A percentile compares a stretch with the other conserved stretches of the same genome.
phyloP scores from a whole-genome alignment of 2,797 vertebrate genomes.

The Bovichtus variegatus region DNA sequence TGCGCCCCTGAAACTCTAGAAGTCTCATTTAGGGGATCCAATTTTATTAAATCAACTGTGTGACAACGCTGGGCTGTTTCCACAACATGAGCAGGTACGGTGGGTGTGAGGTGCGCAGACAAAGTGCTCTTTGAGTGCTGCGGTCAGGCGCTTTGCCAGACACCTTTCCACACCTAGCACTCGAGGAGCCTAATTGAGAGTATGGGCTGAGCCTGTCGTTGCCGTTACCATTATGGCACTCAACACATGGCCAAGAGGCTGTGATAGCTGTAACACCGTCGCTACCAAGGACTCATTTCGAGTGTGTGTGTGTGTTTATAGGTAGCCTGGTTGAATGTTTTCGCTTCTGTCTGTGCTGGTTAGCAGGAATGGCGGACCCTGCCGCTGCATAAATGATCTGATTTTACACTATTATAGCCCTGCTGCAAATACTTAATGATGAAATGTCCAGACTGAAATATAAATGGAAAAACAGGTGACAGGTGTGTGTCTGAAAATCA shows the following conservation, averaged over 20 bases:
- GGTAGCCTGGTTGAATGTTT: slow-evolving; percentile 61
- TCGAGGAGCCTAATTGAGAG: slow-evolving; percentile 77
- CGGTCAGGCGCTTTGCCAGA: slow-evolving; percentile 80
- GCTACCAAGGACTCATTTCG: slow-evolving; percentile 59
- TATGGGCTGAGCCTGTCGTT: slow-evolving; percentile 63
- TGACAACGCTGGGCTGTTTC: slow-evolving; percentile 76
- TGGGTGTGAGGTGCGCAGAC: slow-evolving; percentile 73
- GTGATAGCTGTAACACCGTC: slow-evolving; percentile 66
- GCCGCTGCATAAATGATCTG: slow-evolving; percentile 55
- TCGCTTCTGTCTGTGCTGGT: slow-evolving; percentile 64
- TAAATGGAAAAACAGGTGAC: slow-evolving; percentile 64
- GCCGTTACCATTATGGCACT: slow-evolving; percentile 80
- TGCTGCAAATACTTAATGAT: slow-evolving; percentile 45
- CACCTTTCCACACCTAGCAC: slow-evolving; percentile 84
- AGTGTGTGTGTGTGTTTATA: slow-evolving; percentile 54
- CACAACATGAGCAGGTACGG: slow-evolving; percentile 79
- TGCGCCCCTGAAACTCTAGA: slow-evolving; percentile 73
- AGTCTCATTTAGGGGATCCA: slow-evolving; percentile 81
- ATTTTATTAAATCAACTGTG: slow-evolving; percentile 82
- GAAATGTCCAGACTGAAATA: slow-evolving; percentile 45
- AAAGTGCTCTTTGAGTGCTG: slow-evolving; percentile 85
- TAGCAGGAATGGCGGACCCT: slow-evolving; percentile 32
- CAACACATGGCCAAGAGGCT: slow-evolving; percentile 75
- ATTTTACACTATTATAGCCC: slow-evolving; percentile 48
- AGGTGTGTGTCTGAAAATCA: slow-evolving; percentile 56